Evolutionary conservation across 92 coral and sea anemone genomes (phyloP), one percentile per base, ranked within the genome.

Genomic region (Porites cylindrica): DNA sequence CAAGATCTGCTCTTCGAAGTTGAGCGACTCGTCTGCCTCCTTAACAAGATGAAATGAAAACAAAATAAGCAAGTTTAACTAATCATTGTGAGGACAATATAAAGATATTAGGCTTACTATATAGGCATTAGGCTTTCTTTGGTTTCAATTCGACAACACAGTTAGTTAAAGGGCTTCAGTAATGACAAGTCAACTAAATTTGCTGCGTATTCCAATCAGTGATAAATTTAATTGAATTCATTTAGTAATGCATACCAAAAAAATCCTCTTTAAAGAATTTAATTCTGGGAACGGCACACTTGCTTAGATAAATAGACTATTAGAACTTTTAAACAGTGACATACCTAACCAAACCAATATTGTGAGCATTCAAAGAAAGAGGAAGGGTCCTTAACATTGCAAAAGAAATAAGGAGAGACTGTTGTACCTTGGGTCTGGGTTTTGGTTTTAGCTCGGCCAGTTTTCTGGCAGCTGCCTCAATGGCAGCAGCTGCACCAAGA

Each of bases 381-480:
- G 14, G 61, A 56, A 56, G 61, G 61, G 61, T 56, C 61, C 13
- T 8, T 56, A 8, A 56, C 2, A 56, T 56, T 10, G 13, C 17
- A 56, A 56, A 56, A 56, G 19, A 17, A 56, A 0, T 3, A 8
- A 66, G 1, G 24, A 1, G 17, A 8, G 3, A 5, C 43, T 8
- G 21, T 59, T 86, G 72, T 90, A 97, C 99, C 94, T 94, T 93
- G 1, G 99, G 99, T 78, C 99, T 86, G 52, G 96, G 98, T 76
- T 96, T 92, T n/a, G 99, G 99, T 85, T 95, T 97, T 53, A 97
- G 91, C 89, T 97, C 98, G 23, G 99, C 99, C 51, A 97, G 94
- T 91, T 97, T 97, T 19, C 99, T 91, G 3, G 99, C 99, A 47
- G 99, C 99, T 1, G 99, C 99, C 71, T 97, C 99, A 50, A 97